Conservation (phyloP, 2,888 invertebrate genomes). For the Drosophila cracens region DNA sequence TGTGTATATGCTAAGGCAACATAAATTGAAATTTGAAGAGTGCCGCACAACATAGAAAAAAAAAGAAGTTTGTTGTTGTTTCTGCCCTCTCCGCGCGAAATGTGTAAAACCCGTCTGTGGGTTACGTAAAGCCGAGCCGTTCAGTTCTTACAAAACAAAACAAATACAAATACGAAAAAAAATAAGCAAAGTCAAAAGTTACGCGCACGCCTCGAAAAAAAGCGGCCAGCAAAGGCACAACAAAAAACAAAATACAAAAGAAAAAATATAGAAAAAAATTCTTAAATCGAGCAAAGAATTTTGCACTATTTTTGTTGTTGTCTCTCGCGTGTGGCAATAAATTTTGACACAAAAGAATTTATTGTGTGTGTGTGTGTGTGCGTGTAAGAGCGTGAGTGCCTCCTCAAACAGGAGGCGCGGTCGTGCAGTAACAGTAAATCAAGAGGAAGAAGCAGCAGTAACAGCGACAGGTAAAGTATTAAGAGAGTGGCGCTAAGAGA, state of each 20-base stretch:
- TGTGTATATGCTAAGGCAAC: constrained; percentile 16
- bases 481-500: constrained; percentile 53
- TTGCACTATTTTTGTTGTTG: constrained; percentile 58
- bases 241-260: constrained; percentile 35
- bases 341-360: constrained; percentile 68
- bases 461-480: constrained; percentile 66
- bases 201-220: constrained; percentile 63
- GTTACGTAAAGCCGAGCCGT: constrained; percentile 75
- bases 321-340: constrained; percentile 76
- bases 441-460: constrained; percentile 29
- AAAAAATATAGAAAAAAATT: constrained; percentile 15
- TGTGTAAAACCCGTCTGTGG: constrained; percentile 64
- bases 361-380: constrained; percentile 43
- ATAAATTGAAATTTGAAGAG: constrained; percentile 33
- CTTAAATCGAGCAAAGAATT: constrained; percentile 54
- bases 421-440: constrained; percentile 42
- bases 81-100: constrained; percentile 27
- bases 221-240: constrained; percentile 42
- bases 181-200: constrained; percentile 54
- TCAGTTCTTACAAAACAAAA: constrained; percentile 76
- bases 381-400: constrained; percentile 29
- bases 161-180: constrained; percentile 14
- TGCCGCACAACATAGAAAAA: constrained; percentile 27
- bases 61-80: constrained; percentile 27
- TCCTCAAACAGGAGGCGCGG: constrained; percentile 66